A percentile compares a stretch with the other conserved stretches of the same genome.
phyloP scores from a whole-genome alignment of 2,797 vertebrate genomes.

The Eutrigla gurnardus region DNA sequence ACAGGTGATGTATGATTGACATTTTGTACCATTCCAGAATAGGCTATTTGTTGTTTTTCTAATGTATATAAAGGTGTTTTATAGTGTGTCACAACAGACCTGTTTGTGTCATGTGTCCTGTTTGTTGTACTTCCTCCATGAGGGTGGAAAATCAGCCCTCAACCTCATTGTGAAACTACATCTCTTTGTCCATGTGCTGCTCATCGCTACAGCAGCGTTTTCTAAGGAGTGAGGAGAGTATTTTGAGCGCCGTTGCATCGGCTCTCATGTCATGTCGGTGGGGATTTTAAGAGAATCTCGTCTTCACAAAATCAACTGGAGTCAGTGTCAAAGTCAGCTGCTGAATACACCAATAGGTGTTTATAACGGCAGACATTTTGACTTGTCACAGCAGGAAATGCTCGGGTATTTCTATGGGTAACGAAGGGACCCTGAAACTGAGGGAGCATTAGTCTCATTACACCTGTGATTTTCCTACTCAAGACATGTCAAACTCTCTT shows the following conservation, averaged over 20 bases:
- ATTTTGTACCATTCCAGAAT: constrained; percentile 77
- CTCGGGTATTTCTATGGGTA: rapidly evolving
- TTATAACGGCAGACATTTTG: not conserved
- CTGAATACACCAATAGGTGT: not conserved
- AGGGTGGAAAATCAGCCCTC: not conserved
- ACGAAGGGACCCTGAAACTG: not conserved
- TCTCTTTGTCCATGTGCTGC: not conserved
- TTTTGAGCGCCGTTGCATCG: not conserved
- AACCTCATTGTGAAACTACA: constrained; percentile 7
- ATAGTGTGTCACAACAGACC: constrained; percentile 59
- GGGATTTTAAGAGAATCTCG: not conserved
- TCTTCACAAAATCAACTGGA: not conserved
- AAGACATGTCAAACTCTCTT: no score
- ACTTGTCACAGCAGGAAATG: not conserved
- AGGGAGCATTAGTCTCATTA: not conserved
- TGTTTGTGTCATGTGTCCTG: constrained; percentile 14
- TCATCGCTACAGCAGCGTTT: not conserved
- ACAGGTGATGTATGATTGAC: constrained; percentile 50
- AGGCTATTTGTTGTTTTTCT: constrained; percentile 66
- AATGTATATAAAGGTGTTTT: constrained; percentile 82
- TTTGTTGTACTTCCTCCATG: constrained; percentile 8
- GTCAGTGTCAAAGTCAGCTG: not conserved
- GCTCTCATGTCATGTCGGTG: not conserved
- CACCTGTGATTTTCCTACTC: not conserved
- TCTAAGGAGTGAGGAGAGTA: not conserved